Evolutionary conservation across 2,888 invertebrate genomes (phyloP), one percentile per base, ranked within the genome.

Genomic region (Drosophila vallismaia): DNA sequence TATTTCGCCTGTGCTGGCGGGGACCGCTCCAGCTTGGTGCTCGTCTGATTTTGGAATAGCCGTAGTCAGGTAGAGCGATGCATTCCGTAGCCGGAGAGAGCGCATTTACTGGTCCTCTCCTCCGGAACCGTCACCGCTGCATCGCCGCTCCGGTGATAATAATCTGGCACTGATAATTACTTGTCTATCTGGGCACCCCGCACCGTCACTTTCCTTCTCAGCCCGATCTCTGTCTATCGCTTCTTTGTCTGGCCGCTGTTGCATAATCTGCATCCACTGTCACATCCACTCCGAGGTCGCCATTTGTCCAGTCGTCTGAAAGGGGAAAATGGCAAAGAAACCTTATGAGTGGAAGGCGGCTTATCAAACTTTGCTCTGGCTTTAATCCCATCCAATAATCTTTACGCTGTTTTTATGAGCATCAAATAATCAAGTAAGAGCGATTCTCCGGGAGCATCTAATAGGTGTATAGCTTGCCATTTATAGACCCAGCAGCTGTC

Each of bases 101-200:
- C 55, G 31, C 26, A 54, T 36, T 62, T 42, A 44, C 45, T 40
- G 49, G 38, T 52, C 42, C 38, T 40, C 44, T 57, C 67, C 54
- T 57, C 66, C 54, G 48, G 53, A 38, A 24, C 24, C 49, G 54
- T 50, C 49, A 57, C 58, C 62, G 46, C 67, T 64, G 63, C 64
- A 67, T 75, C 59, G 67, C 74, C 70, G 70, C 68, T 63, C 54
- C 66, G 77, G 75, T 77, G 86, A 82, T 82, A 75, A 72, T 80
- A 75, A 77, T 75, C 75, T 56, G 68, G 58, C 68, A 62, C 84
- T 82, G 77, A 82, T 86, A 83, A 82, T 81, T 81, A 72, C 66
- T 42, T 38, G 62, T 71, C 78, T 71, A 62, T 64, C 67, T 56
- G 51, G 45, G 9, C 14, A 42, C 12, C 40, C 7, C 40, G 7